Conservation (phyloP, 2,888 invertebrate species). For the Apamea crenata region DNA sequence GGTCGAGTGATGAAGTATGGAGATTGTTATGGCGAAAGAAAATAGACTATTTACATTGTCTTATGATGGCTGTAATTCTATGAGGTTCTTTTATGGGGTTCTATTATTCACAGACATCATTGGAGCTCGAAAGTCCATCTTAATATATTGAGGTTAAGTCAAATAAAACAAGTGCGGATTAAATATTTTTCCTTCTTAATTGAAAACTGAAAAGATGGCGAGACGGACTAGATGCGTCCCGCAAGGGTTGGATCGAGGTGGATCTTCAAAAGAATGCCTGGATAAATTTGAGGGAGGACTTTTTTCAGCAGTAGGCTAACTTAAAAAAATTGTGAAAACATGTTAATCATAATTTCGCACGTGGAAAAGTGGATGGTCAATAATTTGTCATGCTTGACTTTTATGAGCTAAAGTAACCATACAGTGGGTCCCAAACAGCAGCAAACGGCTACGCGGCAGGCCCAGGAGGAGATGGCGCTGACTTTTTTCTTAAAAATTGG, state of each 20-base stretch:
- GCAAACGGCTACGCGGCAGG: not conserved
- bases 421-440: not conserved
- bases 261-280: no score
- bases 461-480: not conserved
- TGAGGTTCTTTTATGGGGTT: no score
- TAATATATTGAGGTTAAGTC: not conserved
- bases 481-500: not conserved
- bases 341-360: not conserved
- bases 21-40: conserved; percentile 14
- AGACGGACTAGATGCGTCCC: no score
- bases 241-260: no score
- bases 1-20: conserved; percentile 31
- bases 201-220: no score
- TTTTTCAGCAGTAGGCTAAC: no score
- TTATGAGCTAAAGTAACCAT: not conserved
- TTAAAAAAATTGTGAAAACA: no score
- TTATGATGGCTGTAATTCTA: not conserved
- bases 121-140: not conserved
- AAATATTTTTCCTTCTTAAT: no score
- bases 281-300: no score
- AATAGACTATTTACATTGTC: not conserved
- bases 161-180: not conserved
- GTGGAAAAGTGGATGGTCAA: not conserved
- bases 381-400: not conserved
- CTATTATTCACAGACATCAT: not conserved